A percentile compares a stretch with the other conserved stretches of the same genome.
phyloP scores from a whole-genome alignment of 2,888 invertebrate genomes.

The Metacarcinus magister region DNA sequence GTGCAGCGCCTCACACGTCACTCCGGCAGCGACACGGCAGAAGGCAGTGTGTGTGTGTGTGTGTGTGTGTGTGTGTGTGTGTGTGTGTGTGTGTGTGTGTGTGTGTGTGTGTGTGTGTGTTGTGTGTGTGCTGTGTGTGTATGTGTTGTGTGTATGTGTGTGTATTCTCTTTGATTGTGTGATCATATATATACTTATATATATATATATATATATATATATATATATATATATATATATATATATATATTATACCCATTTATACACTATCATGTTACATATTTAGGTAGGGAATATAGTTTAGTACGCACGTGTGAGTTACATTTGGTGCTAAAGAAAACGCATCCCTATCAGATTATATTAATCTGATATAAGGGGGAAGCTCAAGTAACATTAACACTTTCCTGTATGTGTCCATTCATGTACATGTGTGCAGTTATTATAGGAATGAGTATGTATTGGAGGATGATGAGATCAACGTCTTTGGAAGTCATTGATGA shows the following conservation, averaged over 20 bases:
- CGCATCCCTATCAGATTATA: not conserved
- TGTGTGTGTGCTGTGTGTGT: no score
- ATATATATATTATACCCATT: no score
- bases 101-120: no score
- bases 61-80: no score
- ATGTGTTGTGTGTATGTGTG: not conserved
- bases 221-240: no score
- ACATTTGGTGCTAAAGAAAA: not conserved
- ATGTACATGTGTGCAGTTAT: not conserved
- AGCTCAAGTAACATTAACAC: not conserved
- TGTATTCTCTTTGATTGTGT: not conserved
- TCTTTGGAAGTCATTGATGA: not conserved
- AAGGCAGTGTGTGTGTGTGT: no score
- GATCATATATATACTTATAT: no score
- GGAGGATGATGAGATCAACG: not conserved
- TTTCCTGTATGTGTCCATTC: not conserved
- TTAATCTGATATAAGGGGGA: not conserved
- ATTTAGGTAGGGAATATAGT: not conserved
- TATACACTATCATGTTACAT: not conserved
- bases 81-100: no score
- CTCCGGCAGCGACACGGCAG: not conserved
- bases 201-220: no score
- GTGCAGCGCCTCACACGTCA: not conserved
- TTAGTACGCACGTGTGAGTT: not conserved
- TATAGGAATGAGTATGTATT: not conserved